These are phyloP conservation scores for Netelia virgata DNA, from an alignment of 2,888 invertebrate species.

Conservation along the genomic window DNA sequence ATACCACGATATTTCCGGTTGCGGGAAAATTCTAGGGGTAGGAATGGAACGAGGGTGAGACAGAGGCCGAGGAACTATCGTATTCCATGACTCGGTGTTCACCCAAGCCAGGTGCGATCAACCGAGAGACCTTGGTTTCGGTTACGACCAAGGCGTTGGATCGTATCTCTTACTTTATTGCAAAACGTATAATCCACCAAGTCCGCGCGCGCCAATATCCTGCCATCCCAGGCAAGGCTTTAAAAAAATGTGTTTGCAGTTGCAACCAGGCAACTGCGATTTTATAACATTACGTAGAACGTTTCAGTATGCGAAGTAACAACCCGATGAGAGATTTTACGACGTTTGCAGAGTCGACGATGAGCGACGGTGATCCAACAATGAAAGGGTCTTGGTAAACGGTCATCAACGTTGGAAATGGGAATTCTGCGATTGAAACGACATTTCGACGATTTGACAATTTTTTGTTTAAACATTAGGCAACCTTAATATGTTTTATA, in stretches of 20 bases:
- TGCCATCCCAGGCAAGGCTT: background rate
- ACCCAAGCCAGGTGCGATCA: background rate
- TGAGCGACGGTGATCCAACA: no score
- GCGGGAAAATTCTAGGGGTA: background rate
- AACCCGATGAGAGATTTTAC: background rate
- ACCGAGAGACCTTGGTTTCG: constrained; percentile 15
- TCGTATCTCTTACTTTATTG: constrained; percentile 29
- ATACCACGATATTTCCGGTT: constrained; percentile 5
- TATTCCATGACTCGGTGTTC: background rate
- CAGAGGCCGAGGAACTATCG: constrained; percentile 1
- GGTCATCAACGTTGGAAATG: no score
- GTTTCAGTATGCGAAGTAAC: background rate
- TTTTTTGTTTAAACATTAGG: no score
- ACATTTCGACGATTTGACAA: no score
- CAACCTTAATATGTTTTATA: no score
- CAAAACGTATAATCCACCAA: constrained; percentile 7
- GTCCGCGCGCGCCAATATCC: background rate
- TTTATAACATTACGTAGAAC: background rate
- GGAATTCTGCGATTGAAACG: no score
- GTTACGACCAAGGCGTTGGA: constrained; percentile 13
- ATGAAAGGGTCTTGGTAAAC: no score
- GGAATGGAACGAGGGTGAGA: background rate
- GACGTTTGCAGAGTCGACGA: no score
- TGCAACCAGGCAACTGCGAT: background rate
- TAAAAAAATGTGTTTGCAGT: background rate